These are phyloP conservation scores for Solea solea DNA, from an alignment of 2,113 vertebrate genomes.

Conservation along the genomic window DNA sequence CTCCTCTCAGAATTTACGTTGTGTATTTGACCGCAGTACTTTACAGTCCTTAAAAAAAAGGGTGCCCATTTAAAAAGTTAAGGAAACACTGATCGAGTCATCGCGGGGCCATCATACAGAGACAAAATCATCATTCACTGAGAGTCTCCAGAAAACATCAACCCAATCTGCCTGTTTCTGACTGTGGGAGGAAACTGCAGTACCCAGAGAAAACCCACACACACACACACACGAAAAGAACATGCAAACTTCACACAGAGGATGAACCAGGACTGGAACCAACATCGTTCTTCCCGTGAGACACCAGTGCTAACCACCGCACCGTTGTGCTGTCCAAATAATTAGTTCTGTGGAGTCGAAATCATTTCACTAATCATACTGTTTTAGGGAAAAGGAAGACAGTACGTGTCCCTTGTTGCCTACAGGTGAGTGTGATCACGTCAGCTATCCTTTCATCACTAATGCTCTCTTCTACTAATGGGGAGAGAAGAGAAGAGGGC, in stretches of 20 bases:
- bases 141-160: background rate
- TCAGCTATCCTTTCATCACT: conserved; percentile 47
- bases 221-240: too few species aligned
- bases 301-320: background rate
- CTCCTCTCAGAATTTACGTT: too few species aligned
- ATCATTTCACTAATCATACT: background rate
- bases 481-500: conserved; percentile 16
- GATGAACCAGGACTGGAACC: too few species aligned
- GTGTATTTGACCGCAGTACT: too few species aligned
- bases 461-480: conserved; percentile 45
- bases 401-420: background rate
- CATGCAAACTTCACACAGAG: too few species aligned
- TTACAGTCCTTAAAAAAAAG: too few species aligned
- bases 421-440: conserved; percentile 48
- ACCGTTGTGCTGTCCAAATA: background rate
- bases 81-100: too few species aligned
- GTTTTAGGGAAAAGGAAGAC: background rate
- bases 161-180: too few species aligned
- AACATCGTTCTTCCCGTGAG: background rate
- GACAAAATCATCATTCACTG: background rate
- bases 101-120: background rate
- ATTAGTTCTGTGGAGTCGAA: background rate
- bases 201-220: too few species aligned
- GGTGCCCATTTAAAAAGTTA: too few species aligned
- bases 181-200: too few species aligned